Conservation (phyloP, 2,113 vertebrate species). For the Epinephelus lanceolatus region DNA sequence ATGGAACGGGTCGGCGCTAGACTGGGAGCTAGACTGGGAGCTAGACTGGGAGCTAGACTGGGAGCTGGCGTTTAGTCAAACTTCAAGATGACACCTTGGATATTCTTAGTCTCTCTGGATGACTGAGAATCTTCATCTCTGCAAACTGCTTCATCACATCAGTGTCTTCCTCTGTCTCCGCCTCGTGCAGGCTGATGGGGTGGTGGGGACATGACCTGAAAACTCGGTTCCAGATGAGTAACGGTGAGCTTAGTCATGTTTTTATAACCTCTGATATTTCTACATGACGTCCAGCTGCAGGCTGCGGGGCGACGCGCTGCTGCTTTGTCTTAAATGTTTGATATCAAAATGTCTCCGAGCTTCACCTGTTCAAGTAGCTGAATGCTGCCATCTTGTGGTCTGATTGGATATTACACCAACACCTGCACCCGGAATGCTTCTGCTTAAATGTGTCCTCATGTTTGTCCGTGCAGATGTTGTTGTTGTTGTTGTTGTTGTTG, state of each 20-base stretch:
- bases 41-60: too few relatives aligned
- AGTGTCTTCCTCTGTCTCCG: neutral
- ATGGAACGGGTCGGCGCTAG: too few relatives aligned
- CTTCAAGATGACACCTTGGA: too few relatives aligned
- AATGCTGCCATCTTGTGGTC: neutral
- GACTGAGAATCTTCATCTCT: too few relatives aligned
- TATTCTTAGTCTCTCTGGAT: too few relatives aligned
- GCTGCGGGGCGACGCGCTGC: neutral
- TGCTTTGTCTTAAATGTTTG: neutral
- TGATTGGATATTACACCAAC: neutral
- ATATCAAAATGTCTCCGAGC: neutral
- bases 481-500: too few relatives aligned
- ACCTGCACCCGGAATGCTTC: neutral
- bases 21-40: too few relatives aligned
- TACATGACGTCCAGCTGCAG: neutral
- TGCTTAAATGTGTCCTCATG: too few relatives aligned
- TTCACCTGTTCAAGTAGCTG: neutral
- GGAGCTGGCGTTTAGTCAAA: too few relatives aligned
- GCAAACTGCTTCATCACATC: too few relatives aligned
- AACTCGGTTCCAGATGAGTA: conserved; percentile 93
- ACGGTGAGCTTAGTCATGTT: conserved; percentile 81
- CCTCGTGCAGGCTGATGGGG: conserved; percentile 86
- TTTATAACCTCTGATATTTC: neutral
- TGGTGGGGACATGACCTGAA: conserved; percentile 95
- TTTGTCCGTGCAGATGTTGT: too few relatives aligned